Conservation (phyloP, 2,797 vertebrate species). For the Spinus pinus region DNA sequence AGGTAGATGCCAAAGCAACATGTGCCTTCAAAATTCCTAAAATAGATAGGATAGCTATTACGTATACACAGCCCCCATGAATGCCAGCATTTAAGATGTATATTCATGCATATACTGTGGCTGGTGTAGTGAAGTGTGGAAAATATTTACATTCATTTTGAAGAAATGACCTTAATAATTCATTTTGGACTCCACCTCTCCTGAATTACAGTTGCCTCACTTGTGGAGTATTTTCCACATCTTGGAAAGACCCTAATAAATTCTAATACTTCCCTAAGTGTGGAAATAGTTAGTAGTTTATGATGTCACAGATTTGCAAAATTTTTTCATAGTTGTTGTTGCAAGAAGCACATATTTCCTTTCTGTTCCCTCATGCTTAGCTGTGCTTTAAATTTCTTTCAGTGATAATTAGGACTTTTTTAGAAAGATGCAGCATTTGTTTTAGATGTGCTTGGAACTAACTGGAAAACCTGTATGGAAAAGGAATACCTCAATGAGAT, state of each 20-base stretch:
- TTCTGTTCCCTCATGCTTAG: not conserved
- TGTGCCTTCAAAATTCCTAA: constrained; percentile 34
- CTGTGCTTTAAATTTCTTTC: not conserved
- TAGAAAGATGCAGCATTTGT: not conserved
- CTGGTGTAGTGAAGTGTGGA: constrained; percentile 23
- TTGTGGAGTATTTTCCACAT: constrained; percentile 38
- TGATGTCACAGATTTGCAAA: constrained; percentile 50
- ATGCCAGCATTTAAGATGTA: constrained; percentile 48
- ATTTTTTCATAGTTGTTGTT: constrained; percentile 29
- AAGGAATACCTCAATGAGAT: not conserved
- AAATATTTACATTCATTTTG: constrained; percentile 54
- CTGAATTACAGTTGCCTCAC: constrained; percentile 42
- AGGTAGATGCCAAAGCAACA: not conserved
- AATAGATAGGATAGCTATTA: constrained; percentile 57
- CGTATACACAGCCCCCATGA: not conserved
- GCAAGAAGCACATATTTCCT: constrained; percentile 1
- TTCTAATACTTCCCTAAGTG: constrained; percentile 51
- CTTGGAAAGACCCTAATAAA: constrained; percentile 51
- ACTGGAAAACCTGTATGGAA: not conserved
- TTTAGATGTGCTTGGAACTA: not conserved
- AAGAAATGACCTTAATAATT: constrained; percentile 48
- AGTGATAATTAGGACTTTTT: not conserved
- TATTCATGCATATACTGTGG: constrained; percentile 5
- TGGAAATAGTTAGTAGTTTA: constrained; percentile 55
- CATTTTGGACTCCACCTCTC: constrained; percentile 29